Evolutionary conservation across 2,888 invertebrate species (phyloP), one percentile per base, ranked within the genome.

Genomic region (Bhutanitis thaidina): DNA sequence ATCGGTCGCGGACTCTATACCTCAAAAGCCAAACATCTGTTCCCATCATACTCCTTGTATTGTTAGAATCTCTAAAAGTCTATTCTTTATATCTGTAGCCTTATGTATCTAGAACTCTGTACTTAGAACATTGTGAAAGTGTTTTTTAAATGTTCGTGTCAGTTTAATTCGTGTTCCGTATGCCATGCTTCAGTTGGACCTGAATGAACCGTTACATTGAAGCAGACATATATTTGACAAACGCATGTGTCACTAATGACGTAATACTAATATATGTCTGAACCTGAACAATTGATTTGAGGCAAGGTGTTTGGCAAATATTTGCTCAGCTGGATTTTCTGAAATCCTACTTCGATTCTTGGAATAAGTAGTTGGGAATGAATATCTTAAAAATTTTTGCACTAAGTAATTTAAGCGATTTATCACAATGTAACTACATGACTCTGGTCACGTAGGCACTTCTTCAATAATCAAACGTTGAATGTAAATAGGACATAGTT

Each of bases 381-480:
- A 25, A 16, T 44, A 34, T 34, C 39, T 43, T 32, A 5, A 43
- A 32, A 38, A n/a, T n/a, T 29, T 30, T 50, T 25, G 16, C 29
- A 32, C 14, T 34, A 25, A 8, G 13, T 36, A 20, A 20, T 9
- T 34, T 3, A 12, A 10, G 34, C 34, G 12, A 34, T 43, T 43
- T 43, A 49, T 43, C 43, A 27, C 5, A 12, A 12, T 10, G n/a
- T 39, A 44, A 34, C 34, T 39, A 39, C 49, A 50, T 50, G 49
- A 50, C 38, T 39, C 32, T 15, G 44, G 49, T 50, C 49, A 50
- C 49, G 49, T 50, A 50, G 43, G 44, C 49, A 37, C 36, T 32
- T n/a, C n/a, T n/a, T 32, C 12, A 30, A 29, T 37, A 20, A 43
- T 29, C 36, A 30, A 27, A 38, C 38, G 32, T 10, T 16, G 29